Evolutionary conservation across 2,797 vertebrate species (phyloP), one percentile per base, ranked within the genome.

Genomic region (Pseudocheirus occidentalis): DNA sequence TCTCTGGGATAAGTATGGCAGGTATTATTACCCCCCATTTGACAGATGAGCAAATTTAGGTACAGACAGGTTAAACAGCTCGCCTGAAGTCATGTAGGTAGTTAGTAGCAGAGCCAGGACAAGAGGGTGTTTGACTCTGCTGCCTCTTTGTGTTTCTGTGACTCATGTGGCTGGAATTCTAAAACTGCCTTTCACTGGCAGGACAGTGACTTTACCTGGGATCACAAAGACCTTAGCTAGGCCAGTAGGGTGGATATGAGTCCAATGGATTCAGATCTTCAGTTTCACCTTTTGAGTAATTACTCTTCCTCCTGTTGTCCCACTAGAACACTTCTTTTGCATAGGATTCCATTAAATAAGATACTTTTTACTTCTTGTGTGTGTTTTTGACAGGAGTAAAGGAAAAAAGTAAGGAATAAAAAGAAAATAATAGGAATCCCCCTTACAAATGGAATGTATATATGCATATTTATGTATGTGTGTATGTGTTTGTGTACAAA

Each of bases 331-430:
- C 34, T 89, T 90, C 66, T 94, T 93, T 97, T 97, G 96, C 46
- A 0, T 7, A 92, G 81, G 91, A 97, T 92, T 97, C 98, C 96
- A 95, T 97, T 97, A 98, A 98, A 97, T 96, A 91, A 97, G 96
- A 95, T 52, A 94, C 0, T 0, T 96, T 96, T 96, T 87, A 87
- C 40, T 87, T 46, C 40, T 46, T 40, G 21, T 87, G 11, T 27
- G 24, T 87, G 40, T 9, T 87, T 50, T 87, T 97, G 96, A 81
- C 91, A 92, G 91, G 89, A 53, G 54, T 55, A 95, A 96, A 96
- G 95, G 28, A 92, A 92, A 92, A 46, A 46, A 55, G 54, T 95
- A 96, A 96, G 95, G 21, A 91, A 92, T 93, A 87, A 87, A 87
- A 92, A 95, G 55, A 81, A 55, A 96, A 97, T 95, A 94, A 93